phyloP scores from a whole-genome alignment of 2,888 invertebrate species.

The Limnephilus auricula region DNA sequence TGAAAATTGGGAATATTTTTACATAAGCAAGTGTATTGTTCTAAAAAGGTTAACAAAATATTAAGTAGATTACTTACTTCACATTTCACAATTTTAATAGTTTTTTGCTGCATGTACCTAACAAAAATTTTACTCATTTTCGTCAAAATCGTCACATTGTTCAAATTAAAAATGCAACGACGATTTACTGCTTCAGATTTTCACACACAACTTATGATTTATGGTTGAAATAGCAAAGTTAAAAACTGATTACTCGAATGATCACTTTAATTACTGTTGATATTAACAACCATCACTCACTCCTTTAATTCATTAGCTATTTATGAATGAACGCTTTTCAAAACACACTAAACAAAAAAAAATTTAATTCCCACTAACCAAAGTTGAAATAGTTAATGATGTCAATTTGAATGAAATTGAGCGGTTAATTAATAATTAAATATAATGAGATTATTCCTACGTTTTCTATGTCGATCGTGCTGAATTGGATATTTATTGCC shows the following conservation, averaged over 20 bases:
- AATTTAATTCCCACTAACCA: not conserved
- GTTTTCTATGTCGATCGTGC: constrained; percentile 17
- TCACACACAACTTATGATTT: not conserved
- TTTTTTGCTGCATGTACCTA: too few species aligned
- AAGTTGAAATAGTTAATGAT: constrained; percentile 25
- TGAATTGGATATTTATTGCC: constrained; percentile 16
- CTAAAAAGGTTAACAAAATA: too few species aligned
- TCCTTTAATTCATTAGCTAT: not conserved
- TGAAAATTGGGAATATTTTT: too few species aligned
- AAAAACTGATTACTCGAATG: not conserved
- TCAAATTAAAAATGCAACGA: too few species aligned
- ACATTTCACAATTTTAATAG: too few species aligned
- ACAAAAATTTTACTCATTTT: too few species aligned
- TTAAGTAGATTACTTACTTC: too few species aligned
- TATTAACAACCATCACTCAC: not conserved
- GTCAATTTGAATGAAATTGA: constrained; percentile 2
- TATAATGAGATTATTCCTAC: not conserved
- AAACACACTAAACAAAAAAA: not conserved
- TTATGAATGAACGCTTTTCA: not conserved
- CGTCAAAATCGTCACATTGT: too few species aligned
- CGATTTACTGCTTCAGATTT: too few species aligned
- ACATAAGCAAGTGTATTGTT: too few species aligned
- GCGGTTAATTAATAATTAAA: constrained; percentile 32
- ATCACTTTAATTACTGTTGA: not conserved
- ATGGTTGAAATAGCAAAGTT: not conserved